Base-by-base conservation (phyloP, 2,797 vertebrate species). In the Helicolenus hilgendorfi region DNA sequence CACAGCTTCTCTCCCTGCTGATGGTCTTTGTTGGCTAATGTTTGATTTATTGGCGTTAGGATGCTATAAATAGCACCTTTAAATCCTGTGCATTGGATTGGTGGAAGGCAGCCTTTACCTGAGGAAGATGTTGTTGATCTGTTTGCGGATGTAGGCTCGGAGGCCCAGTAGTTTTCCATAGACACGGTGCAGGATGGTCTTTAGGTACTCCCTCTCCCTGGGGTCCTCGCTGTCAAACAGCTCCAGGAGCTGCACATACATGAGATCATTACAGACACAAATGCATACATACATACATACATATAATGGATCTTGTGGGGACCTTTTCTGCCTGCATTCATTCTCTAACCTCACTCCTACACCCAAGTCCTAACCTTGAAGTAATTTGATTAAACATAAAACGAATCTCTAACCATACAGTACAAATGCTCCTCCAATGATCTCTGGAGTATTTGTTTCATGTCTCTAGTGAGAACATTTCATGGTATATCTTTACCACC, bases 61-160 rank as follows among this genome's bases (percentile, higher is more conserved):
- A 53, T 1, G 60, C 75, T 72, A 49, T 79, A 78, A 76, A 83
- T 70, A 77, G 64, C 36, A 1, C 15, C n/a, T 65, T 85, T 77
- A 53, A 63, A 31, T 45, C 45, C 81, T n/a, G 60, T 26, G 62
- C 68, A 36, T 29, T 33, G 35, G 58, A 56, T 60, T 29, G 49
- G 41, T 22, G 65, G 59, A 35, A 31, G 22, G 68, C 20, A 49
- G 82, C 24, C 26, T 22, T 86, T 94, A 99, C 98, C 98, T 98
- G 94, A 99, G 98, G 93, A 99, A 99, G 96, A 99, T 98, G 94
- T 99, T 98, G 97, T 98, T 99, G 96, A 98, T 99, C 91, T 99
- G 98, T 94, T 99, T 99, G 92, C 98, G 98, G 93, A 99, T 99
- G 85, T 98, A 99, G 31, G 98, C 98, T 79, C 98, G 97, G 59